These are phyloP conservation scores for Pediacus dermestoides DNA, from an alignment of 2,888 invertebrate genomes.

Conservation along the genomic window DNA sequence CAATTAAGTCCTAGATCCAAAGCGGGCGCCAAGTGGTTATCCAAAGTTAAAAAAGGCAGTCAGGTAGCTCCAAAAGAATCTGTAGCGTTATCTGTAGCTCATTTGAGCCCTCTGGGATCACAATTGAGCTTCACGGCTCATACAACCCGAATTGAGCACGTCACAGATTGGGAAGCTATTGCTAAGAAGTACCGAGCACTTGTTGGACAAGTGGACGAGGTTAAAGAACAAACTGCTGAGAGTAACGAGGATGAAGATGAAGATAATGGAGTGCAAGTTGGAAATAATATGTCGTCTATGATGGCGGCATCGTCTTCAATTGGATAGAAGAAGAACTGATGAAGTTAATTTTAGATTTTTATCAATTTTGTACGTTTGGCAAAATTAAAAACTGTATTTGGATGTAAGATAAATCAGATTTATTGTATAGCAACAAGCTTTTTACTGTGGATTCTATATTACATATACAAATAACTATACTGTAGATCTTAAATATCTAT, in stretches of 20 bases:
- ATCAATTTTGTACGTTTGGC: no score
- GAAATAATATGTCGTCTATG: conserved; percentile 20
- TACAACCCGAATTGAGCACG: conserved; percentile 78
- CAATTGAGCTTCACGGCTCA: conserved; percentile 76
- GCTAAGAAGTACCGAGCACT: conserved; percentile 83
- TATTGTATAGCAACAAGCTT: no score
- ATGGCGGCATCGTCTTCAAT: conserved; percentile 26
- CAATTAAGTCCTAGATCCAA: conserved; percentile 79
- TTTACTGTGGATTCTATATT: no score
- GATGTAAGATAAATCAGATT: no score
- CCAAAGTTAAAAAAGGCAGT: conserved; percentile 76
- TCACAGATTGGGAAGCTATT: conserved; percentile 88
- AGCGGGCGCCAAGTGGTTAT: conserved; percentile 85
- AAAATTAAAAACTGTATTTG: no score
- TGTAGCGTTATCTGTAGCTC: conserved; percentile 73
- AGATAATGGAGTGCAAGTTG: conserved; percentile 33
- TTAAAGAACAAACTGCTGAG: conserved; percentile 45
- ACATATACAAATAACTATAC: no score
- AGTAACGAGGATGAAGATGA: conserved; percentile 43
- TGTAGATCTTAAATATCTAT: no score
- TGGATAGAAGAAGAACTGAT: conserved; percentile 19
- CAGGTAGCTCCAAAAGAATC: conserved; percentile 80
- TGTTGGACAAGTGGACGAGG: conserved; percentile 60
- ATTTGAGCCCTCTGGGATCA: conserved; percentile 79
- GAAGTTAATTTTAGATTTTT: no score